These are phyloP conservation scores for Acyrthosiphon pisum DNA, from an alignment of 1,140 invertebrate species.

Conservation along the genomic window DNA sequence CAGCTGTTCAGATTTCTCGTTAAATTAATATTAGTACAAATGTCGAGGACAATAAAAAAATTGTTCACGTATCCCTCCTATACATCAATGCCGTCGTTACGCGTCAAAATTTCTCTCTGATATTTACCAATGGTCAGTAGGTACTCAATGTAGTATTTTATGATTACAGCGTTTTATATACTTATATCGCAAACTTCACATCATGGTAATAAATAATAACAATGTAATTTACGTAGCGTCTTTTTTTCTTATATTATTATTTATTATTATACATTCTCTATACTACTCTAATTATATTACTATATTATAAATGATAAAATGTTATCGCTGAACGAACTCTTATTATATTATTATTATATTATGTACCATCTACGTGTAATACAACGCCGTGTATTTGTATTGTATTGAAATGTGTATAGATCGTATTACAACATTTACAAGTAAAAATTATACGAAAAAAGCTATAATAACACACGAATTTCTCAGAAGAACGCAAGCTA, in stretches of 20 bases:
- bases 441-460: not conserved
- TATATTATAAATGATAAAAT: not conserved
- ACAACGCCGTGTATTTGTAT: not conserved
- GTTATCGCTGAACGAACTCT: not conserved
- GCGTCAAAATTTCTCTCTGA: not conserved
- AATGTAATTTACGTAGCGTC: not conserved
- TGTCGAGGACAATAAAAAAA: conserved; percentile 25
- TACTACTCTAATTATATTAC: not conserved
- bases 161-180: not conserved
- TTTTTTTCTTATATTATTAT: not conserved
- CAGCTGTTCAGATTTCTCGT: conserved; percentile 31
- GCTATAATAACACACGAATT: not conserved
- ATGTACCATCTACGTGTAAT: not conserved
- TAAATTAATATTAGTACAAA: conserved; percentile 19
- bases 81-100: not conserved
- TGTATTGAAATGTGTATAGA: not conserved
- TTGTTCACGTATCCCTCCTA: not conserved
- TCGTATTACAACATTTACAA: conserved; percentile 2
- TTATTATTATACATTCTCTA: not conserved
- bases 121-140: not conserved
- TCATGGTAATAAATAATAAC: not conserved
- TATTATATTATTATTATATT: not conserved
- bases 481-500: not conserved
- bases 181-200: not conserved
- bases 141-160: not conserved